Evolutionary conservation across 2,888 invertebrate genomes (phyloP).

Genomic region (Brenthis ino): DNA sequence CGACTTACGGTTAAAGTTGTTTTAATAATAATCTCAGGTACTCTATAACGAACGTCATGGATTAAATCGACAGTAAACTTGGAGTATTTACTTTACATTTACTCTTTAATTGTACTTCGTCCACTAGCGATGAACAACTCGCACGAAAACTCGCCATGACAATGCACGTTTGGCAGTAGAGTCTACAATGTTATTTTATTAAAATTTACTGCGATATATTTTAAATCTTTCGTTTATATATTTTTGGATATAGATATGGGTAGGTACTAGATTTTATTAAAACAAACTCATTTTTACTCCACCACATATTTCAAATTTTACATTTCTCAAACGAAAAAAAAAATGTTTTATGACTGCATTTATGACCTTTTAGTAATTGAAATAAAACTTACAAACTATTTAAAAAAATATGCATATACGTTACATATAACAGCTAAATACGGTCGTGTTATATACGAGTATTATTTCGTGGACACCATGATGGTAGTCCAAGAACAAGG

Average conservation of each 20-base stretch:
- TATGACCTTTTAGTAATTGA: too few species aligned
- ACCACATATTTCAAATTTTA: too few species aligned
- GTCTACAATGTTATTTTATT: slow-evolving; percentile 21
- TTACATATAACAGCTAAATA: neutral
- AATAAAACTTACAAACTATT: too few species aligned
- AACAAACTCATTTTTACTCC: too few species aligned
- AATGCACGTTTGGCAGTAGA: slow-evolving; percentile 64
- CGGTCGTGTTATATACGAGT: neutral
- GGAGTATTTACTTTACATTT: slow-evolving; percentile 78
- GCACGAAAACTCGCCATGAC: slow-evolving; percentile 68
- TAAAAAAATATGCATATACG: neutral
- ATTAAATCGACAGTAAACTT: slow-evolving; percentile 73
- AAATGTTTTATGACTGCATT: too few species aligned
- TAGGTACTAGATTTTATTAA: too few species aligned
- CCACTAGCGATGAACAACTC: slow-evolving; percentile 58
- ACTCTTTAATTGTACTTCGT: slow-evolving; percentile 70
- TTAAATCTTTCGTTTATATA: neutral
- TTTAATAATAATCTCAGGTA: slow-evolving; percentile 29
- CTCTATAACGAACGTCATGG: slow-evolving; percentile 65
- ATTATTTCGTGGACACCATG: slow-evolving; percentile 9
- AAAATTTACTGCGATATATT: slow-evolving; percentile 1
- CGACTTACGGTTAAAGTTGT: slow-evolving; percentile 14
- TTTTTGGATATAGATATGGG: too few species aligned
- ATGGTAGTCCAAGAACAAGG: slow-evolving; percentile 42
- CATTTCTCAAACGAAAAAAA: too few species aligned